phyloP scores from a whole-genome alignment of 2,113 vertebrate genomes.

The Nothoprocta pentlandii region DNA sequence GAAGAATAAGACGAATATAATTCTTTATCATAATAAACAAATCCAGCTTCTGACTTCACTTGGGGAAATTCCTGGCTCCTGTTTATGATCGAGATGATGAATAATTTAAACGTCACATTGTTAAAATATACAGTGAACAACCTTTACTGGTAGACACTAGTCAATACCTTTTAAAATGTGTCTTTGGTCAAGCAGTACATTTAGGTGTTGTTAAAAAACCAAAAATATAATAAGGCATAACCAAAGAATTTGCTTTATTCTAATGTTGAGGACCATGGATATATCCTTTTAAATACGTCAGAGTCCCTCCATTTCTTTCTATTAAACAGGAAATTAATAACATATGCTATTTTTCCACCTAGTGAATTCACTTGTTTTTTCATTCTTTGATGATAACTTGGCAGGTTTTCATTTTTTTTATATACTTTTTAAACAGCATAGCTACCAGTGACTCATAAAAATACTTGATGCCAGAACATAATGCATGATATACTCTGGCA shows the following conservation, averaged over 20 bases:
- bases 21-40: background rate
- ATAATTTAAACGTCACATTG: background rate
- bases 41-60: background rate
- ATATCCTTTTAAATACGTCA: background rate
- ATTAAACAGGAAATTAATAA: background rate
- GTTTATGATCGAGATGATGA: background rate
- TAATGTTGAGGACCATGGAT: background rate
- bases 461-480: background rate
- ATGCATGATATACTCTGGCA: background rate
- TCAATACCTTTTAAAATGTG: background rate
- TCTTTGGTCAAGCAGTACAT: background rate
- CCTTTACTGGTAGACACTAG: background rate
- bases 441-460: background rate
- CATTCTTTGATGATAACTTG: background rate
- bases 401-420: background rate
- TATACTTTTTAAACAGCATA: background rate
- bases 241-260: background rate
- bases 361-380: background rate
- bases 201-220: background rate
- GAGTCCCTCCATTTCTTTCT: background rate
- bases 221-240: background rate
- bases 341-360: background rate
- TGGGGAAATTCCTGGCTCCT: background rate
- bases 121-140: background rate
- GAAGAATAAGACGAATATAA: background rate